Conservation (phyloP, 2,113 vertebrate genomes). For the Gavialis gangeticus region DNA sequence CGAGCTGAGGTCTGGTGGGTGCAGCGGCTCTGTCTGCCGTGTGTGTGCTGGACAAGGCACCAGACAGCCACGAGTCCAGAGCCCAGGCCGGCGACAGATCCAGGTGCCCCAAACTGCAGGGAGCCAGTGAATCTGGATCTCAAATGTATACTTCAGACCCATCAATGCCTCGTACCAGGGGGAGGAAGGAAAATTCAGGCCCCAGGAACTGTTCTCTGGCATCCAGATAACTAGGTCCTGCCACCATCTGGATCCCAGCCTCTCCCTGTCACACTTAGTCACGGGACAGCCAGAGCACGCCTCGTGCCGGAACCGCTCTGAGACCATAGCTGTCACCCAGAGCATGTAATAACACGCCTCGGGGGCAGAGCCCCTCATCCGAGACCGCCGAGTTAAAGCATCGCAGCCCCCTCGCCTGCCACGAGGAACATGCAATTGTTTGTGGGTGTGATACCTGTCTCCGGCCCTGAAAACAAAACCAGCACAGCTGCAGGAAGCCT, state of each 20-base stretch:
- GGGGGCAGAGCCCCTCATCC: background rate
- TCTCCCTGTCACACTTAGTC: background rate
- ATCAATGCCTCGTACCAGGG: background rate
- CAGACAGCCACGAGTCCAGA: background rate
- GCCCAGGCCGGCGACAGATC: background rate
- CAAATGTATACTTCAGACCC: conserved; percentile 14
- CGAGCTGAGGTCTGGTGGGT: no score
- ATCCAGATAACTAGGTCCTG: background rate
- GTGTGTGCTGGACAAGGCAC: background rate
- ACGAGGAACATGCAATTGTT: accelerated
- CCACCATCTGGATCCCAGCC: background rate
- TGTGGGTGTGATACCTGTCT: background rate
- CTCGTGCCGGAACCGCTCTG: background rate
- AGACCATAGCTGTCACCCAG: background rate
- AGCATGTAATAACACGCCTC: background rate
- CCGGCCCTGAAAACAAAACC: background rate
- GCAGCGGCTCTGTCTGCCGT: background rate
- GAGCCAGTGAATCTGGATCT: background rate
- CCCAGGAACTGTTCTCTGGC: no score
- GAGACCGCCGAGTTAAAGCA: background rate
- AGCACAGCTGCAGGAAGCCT: conserved; percentile 33
- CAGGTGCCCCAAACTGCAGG: background rate
- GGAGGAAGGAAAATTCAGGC: no score
- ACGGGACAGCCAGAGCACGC: background rate
- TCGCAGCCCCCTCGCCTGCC: background rate